Conservation (phyloP, 2,113 vertebrate genomes). For the Emydura subglobosa region DNA sequence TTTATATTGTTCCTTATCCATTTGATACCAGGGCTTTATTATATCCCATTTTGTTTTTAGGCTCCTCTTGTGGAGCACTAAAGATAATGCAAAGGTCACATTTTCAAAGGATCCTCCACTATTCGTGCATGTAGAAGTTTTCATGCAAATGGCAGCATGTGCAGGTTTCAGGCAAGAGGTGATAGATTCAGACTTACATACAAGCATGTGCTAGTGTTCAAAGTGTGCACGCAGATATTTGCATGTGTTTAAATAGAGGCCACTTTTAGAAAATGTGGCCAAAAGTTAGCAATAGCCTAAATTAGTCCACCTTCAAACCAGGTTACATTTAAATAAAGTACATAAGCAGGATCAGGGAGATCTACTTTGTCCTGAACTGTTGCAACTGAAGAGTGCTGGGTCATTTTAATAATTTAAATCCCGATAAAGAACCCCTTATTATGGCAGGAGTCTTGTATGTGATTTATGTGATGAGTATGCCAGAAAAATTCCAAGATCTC, state of each 20-base stretch:
- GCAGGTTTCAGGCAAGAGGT: background rate
- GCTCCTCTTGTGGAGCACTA: background rate
- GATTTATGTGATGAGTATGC: background rate
- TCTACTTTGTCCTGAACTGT: accelerated
- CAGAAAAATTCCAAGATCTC: background rate
- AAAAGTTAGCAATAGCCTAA: background rate
- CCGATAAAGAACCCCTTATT: background rate
- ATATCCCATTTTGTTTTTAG: background rate
- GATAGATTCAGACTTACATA: background rate
- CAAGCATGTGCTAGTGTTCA: background rate
- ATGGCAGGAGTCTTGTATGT: background rate
- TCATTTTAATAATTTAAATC: background rate
- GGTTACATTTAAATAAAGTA: background rate
- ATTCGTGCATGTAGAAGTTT: background rate
- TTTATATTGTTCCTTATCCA: background rate
- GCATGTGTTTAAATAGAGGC: background rate
- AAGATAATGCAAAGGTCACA: background rate
- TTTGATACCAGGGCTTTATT: background rate
- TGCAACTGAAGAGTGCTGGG: background rate
- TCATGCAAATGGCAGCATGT: background rate
- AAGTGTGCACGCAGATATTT: background rate
- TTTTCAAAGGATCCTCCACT: background rate
- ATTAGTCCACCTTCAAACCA: background rate
- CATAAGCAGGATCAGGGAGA: accelerated
- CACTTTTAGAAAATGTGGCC: accelerated